phyloP scores from a whole-genome alignment of 2,797 vertebrate genomes.

The Megalops cyprinoides region DNA sequence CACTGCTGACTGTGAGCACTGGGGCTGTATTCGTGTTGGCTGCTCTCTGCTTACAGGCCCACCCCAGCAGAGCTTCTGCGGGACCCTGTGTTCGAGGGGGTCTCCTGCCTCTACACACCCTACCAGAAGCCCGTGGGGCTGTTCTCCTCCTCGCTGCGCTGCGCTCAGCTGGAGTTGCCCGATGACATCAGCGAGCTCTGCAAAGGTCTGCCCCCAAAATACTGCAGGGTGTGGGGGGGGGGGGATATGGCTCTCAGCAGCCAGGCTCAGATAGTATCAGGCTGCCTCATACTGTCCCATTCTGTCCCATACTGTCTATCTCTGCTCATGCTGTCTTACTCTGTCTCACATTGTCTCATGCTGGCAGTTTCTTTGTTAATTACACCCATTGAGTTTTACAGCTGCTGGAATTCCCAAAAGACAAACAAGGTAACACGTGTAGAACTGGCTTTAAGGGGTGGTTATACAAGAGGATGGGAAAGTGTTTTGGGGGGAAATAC shows the following conservation, averaged over 20 bases:
- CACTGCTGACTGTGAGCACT: too few relatives aligned
- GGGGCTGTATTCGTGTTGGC: neutral
- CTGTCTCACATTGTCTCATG: too few relatives aligned
- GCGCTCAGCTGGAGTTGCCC: slow-evolving; percentile 87
- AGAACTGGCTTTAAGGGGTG: neutral
- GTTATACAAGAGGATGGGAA: neutral
- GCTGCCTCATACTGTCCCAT: too few relatives aligned
- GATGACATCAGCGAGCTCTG: slow-evolving; percentile 91
- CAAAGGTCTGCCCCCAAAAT: slow-evolving; percentile 74
- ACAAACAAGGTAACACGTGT: neutral
- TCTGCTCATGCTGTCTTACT: too few relatives aligned
- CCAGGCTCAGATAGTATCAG: too few relatives aligned
- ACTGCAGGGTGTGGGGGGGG: neutral
- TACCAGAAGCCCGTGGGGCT: slow-evolving; percentile 82
- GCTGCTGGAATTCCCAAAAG: too few relatives aligned
- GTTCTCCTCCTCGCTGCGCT: slow-evolving; percentile 91
- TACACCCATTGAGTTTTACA: too few relatives aligned
- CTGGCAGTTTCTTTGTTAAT: too few relatives aligned
- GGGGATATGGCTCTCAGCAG: neutral
- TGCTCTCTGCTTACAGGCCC: slow-evolving; percentile 62
- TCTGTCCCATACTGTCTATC: too few relatives aligned
- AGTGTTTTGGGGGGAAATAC: neutral
- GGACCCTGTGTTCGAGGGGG: slow-evolving; percentile 79
- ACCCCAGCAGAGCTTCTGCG: slow-evolving; percentile 83
- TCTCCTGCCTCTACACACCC: slow-evolving; percentile 76